phyloP scores from a whole-genome alignment of 2,113 vertebrate genomes.

The Chloropsis hardwickii region DNA sequence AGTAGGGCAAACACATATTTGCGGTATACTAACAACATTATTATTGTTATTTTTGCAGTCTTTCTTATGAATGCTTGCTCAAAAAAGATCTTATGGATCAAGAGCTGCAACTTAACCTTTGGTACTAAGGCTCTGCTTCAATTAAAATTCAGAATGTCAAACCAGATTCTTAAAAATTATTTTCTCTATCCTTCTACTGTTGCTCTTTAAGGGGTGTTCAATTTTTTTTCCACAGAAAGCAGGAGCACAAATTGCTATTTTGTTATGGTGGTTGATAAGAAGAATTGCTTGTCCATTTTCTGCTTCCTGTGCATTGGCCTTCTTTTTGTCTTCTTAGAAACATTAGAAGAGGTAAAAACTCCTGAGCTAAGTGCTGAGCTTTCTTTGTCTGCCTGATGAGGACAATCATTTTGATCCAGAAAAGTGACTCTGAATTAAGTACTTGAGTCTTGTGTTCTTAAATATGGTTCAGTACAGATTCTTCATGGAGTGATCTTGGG shows the following conservation, averaged over 20 bases:
- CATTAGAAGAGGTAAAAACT: not conserved
- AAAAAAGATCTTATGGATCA: not conserved
- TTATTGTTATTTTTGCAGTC: not conserved
- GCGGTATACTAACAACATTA: not conserved
- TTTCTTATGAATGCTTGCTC: not conserved
- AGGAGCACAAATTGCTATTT: not conserved
- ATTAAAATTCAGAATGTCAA: not conserved
- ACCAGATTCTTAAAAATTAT: not conserved
- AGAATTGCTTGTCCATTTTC: not conserved
- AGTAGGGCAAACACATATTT: not conserved
- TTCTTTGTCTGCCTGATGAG: not conserved
- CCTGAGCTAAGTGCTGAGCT: not conserved
- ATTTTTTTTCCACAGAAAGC: not conserved
- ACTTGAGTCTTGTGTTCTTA: not conserved
- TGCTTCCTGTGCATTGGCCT: not conserved
- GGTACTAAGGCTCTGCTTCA: not conserved
- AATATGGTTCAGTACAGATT: not conserved
- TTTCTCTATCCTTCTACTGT: not conserved
- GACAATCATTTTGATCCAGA: not conserved
- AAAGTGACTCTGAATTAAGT: not conserved
- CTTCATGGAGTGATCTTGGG: not conserved
- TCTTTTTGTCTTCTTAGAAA: not conserved
- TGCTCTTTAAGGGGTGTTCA: not conserved
- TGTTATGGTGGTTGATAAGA: not conserved
- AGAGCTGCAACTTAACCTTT: not conserved